Evolutionary conservation across 1,140 invertebrate species (phyloP), one percentile per base, ranked within the genome.

Genomic region (Chymomyza costata): DNA sequence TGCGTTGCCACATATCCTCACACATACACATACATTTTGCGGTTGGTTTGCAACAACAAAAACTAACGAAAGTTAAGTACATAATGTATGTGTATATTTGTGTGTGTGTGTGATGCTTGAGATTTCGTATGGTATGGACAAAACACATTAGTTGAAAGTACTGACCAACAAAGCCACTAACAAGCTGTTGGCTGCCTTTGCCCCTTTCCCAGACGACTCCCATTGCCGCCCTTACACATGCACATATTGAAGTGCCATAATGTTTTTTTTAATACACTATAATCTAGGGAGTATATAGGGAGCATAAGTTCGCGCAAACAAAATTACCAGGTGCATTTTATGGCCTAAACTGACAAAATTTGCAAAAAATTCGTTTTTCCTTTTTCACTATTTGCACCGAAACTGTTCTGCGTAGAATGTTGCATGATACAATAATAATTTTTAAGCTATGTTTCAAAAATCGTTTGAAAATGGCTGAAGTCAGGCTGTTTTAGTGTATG

Each of bases 71-170:
- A 49, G 55, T 66, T 66, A 66, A 57, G 48, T 55, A 48, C 71
- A 65, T 50, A 46, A 59, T n/a, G n/a, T 30, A 10, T 38, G 50
- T 51, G 35, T 62, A 13, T 46, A 21, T 48, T 47, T 41, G 47
- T 62, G 66, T 66, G 71, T 62, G 39, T 51, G 45, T 56, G 52
- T 58, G 53, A 48, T 66, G 57, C 73, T 80, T 78, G 73, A 76
- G 71, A 76, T 78, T 76, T 70, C 71, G 57, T 76, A 66, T 76
- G 71, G 71, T 70, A n/a, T 57, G 71, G 66, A 71, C 66, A 78
- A 68, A 80, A 70, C 73, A 78, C 73, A 80, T 78, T 80, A 80
- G 74, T 78, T 80, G 76, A 80, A 80, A 80, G 67, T 80, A 80
- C 73, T 80, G 73, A 80, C 73, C 73, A 73, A 80, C 73, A 80